Conservation (phyloP, 2,888 invertebrate genomes). For the Melipona bicolor region DNA sequence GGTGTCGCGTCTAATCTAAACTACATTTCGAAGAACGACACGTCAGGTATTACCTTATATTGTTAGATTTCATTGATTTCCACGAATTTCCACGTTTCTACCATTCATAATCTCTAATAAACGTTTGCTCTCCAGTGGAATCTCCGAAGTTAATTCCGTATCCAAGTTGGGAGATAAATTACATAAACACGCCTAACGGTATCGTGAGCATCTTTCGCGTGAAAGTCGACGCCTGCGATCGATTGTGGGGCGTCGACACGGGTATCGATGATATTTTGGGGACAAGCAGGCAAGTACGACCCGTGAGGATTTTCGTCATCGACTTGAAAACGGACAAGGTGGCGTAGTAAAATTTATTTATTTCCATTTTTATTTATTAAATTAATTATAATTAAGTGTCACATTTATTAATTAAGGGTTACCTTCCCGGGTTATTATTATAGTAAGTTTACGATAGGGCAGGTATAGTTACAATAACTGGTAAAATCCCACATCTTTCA, state of each 20-base stretch:
- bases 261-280: conserved; percentile 91
- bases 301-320: conserved; percentile 87
- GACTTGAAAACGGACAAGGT: conserved; percentile 91
- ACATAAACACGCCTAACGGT: conserved; percentile 87
- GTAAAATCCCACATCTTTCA: too few species aligned
- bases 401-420: too few species aligned
- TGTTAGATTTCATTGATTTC: too few species aligned
- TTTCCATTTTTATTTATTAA: not conserved
- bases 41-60: conserved; percentile 11
- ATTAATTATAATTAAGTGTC: too few species aligned
- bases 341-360: not conserved
- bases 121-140: conserved; percentile 75
- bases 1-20: conserved; percentile 88
- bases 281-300: conserved; percentile 83
- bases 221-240: conserved; percentile 90
- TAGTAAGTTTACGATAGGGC: too few species aligned
- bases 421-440: too few species aligned
- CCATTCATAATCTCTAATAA: too few species aligned
- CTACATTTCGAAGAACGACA: conserved; percentile 84
- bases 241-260: conserved; percentile 93
- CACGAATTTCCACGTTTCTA: too few species aligned
- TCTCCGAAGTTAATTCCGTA: conserved; percentile 91
- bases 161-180: conserved; percentile 92
- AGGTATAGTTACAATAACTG: too few species aligned
- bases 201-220: conserved; percentile 91